A percentile compares a stretch with the other conserved stretches of the same genome.
Conservation (phyloP, 2,888 invertebrate genomes). For the Gnatocerus cornutus region DNA sequence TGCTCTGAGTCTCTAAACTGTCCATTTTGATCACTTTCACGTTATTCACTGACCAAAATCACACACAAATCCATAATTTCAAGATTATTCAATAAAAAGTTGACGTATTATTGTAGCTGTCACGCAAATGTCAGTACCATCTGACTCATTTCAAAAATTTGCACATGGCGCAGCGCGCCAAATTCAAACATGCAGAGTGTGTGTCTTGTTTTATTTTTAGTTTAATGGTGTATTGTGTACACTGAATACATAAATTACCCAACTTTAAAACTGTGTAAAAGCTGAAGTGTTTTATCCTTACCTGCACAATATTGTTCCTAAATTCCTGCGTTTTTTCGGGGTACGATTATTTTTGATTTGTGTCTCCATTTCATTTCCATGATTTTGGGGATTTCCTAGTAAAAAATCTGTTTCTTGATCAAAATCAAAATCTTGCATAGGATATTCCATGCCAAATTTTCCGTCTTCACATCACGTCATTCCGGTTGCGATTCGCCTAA, state of each 20-base stretch:
- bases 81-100: background rate
- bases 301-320: constrained; percentile 66
- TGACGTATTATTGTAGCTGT: background rate
- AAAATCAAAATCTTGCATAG: constrained; percentile 70
- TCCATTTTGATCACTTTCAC: constrained; percentile 60
- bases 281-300: constrained; percentile 50
- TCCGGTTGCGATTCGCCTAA: too few species aligned
- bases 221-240: too few species aligned
- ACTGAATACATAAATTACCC: too few species aligned
- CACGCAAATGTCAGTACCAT: too few species aligned
- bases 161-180: constrained; percentile 10
- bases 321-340: constrained; percentile 63
- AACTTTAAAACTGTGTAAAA: too few species aligned
- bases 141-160: constrained; percentile 2
- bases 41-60: background rate
- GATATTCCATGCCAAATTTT: constrained; percentile 69
- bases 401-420: constrained; percentile 71
- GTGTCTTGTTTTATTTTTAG: too few species aligned
- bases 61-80: constrained; percentile 26
- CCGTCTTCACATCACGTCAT: constrained; percentile 44
- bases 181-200: background rate
- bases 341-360: constrained; percentile 65
- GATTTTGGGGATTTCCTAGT: constrained; percentile 65
- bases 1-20: constrained; percentile 69
- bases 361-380: constrained; percentile 69